A percentile compares a stretch with the other conserved stretches of the same genome.
phyloP scores from a whole-genome alignment of 2,888 invertebrate genomes.

The Nudaria mundana region DNA sequence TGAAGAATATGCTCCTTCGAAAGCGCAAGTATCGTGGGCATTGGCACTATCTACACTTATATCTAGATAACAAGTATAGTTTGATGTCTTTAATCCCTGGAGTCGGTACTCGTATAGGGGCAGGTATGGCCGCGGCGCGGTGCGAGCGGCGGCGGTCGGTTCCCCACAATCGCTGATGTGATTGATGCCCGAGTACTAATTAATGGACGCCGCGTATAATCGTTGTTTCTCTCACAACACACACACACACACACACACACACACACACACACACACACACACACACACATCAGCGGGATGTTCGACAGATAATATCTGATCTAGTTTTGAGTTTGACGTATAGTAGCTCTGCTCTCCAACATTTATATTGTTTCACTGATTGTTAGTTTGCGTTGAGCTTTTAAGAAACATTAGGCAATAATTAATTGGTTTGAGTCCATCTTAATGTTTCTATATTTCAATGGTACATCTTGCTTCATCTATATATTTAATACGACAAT shows the following conservation, averaged over 20 bases:
- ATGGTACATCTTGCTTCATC: no score
- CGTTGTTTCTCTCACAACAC: conserved; percentile 12
- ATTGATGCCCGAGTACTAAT: conserved; percentile 22
- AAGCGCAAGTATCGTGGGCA: neutral
- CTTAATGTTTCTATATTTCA: no score
- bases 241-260: conserved; percentile 1
- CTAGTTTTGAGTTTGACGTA: conserved; percentile 20
- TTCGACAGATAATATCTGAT: conserved; percentile 18
- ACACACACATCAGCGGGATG: neutral
- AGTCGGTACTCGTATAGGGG: neutral
- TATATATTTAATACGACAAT: no score
- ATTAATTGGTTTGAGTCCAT: no score
- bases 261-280: conserved; percentile 1
- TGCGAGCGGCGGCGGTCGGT: neutral
- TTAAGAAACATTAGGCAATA: conserved; percentile 9
- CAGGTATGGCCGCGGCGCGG: neutral
- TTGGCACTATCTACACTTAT: neutral
- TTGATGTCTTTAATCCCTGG: neutral
- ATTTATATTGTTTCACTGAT: conserved; percentile 22
- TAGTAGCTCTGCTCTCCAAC: conserved; percentile 3
- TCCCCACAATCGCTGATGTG: conserved; percentile 3
- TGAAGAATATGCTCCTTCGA: no score
- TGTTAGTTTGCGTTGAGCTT: conserved; percentile 19
- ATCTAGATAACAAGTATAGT: neutral
- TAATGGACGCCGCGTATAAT: conserved; percentile 24